Conservation (phyloP, 2,797 vertebrate genomes). For the Molossus molossus region DNA sequence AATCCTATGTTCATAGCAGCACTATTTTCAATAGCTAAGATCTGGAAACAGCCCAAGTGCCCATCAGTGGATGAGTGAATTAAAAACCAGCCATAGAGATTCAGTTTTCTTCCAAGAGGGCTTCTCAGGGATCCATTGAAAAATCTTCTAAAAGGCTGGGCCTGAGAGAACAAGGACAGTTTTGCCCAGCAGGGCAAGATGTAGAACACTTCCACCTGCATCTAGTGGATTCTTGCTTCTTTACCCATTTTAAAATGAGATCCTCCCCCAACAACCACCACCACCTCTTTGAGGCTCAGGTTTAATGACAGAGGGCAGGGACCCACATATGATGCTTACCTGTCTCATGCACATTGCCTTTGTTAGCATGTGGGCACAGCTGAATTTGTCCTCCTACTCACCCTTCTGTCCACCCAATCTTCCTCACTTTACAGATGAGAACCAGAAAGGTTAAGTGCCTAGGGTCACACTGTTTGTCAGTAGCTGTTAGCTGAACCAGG, state of each 20-base stretch:
- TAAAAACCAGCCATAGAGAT: not conserved
- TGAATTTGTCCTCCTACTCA: not conserved
- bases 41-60: too few species aligned
- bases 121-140: not conserved
- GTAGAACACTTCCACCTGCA: not conserved
- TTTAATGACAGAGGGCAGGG: not conserved
- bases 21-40: too few species aligned
- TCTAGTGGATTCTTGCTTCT: not conserved
- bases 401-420: not conserved
- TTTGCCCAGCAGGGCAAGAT: not conserved
- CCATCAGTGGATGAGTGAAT: too few species aligned
- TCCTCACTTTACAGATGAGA: not conserved
- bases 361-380: not conserved
- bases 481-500: not conserved
- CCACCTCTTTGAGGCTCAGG: not conserved
- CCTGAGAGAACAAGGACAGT: not conserved
- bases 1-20: too few species aligned
- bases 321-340: too few species aligned
- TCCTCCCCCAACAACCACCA: too few species aligned
- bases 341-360: not conserved
- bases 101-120: not conserved
- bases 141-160: not conserved
- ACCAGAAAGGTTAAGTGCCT: not conserved
- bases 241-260: not conserved
- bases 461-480: not conserved